A percentile compares a stretch with the other conserved stretches of the same genome.
These are phyloP conservation scores for Lithobius niger DNA, from an alignment of 1,140 invertebrate species.

Conservation along the genomic window DNA sequence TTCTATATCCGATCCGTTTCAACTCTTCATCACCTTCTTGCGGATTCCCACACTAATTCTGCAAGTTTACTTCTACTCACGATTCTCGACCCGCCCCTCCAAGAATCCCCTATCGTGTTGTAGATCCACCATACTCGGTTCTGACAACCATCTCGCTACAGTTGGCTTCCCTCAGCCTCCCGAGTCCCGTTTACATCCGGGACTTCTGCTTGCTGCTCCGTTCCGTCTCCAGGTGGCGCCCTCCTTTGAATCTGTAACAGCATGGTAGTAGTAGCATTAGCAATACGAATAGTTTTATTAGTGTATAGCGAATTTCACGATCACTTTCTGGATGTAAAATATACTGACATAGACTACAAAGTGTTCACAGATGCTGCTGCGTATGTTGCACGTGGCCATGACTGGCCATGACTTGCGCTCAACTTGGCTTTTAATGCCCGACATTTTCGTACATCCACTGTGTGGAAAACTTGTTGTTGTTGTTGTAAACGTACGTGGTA, in stretches of 20 bases:
- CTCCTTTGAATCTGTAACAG: not conserved
- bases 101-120: not conserved
- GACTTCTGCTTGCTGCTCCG: too few relatives aligned
- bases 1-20: too few relatives aligned
- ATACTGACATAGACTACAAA: conserved; percentile 93
- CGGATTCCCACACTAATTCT: too few relatives aligned
- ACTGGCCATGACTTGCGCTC: conserved; percentile 75
- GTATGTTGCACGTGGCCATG: conserved; percentile 51
- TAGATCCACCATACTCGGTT: too few relatives aligned
- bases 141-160: too few relatives aligned
- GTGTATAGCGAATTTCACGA: conserved; percentile 73
- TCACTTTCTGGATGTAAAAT: conserved; percentile 49
- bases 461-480: conserved; percentile 91
- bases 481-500: conserved; percentile 62
- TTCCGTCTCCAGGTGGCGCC: too few relatives aligned
- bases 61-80: too few relatives aligned
- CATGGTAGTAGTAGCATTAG: conserved; percentile 28
- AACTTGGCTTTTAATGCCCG: conserved; percentile 74
- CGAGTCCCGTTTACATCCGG: too few relatives aligned
- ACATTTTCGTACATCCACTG: conserved; percentile 49
- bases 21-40: too few relatives aligned
- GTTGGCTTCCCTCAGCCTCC: too few relatives aligned
- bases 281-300: conserved; percentile 56
- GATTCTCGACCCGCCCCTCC: conserved; percentile 39
- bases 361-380: conserved; percentile 90